A percentile compares a stretch with the other conserved stretches of the same genome.
These are phyloP conservation scores for Actenoides hombroni DNA, from an alignment of 2,113 vertebrate genomes.

Conservation along the genomic window DNA sequence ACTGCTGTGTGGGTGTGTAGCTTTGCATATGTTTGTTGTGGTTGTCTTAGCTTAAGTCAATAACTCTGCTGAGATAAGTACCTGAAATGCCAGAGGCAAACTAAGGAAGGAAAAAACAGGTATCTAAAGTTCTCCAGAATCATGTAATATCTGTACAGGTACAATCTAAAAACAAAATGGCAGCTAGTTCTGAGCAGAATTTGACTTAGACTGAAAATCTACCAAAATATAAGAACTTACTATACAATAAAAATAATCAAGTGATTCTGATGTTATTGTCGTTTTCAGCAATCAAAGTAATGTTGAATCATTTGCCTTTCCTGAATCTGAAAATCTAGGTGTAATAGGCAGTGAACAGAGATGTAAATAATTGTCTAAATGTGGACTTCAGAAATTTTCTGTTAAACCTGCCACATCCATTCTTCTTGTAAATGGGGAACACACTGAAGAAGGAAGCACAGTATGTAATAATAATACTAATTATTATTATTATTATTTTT, in stretches of 20 bases:
- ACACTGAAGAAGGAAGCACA: not conserved
- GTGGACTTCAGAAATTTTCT: not conserved
- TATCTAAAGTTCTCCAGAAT: not conserved
- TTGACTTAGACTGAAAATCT: not conserved
- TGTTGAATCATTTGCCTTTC: not conserved
- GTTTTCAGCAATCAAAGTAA: not conserved
- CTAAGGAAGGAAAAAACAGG: not conserved
- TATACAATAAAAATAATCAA: not conserved
- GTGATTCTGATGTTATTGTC: not conserved
- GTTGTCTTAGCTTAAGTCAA: not conserved
- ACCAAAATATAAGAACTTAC: not conserved
- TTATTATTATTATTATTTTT: not conserved
- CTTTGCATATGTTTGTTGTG: not conserved
- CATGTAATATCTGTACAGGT: not conserved
- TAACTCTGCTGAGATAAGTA: conserved; percentile 18
- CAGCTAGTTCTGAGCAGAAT: not conserved
- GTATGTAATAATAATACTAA: not conserved
- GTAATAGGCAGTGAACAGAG: not conserved
- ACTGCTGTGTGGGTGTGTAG: not conserved
- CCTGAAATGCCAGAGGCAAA: not conserved
- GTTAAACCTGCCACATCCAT: not conserved
- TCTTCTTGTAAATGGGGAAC: not conserved
- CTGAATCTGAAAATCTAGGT: not conserved
- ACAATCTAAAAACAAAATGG: not conserved
- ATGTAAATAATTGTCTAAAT: not conserved